Evolutionary conservation across 2,797 vertebrate genomes (phyloP), one percentile per base, ranked within the genome.

Genomic region (Arrhamphus sclerolepis): DNA sequence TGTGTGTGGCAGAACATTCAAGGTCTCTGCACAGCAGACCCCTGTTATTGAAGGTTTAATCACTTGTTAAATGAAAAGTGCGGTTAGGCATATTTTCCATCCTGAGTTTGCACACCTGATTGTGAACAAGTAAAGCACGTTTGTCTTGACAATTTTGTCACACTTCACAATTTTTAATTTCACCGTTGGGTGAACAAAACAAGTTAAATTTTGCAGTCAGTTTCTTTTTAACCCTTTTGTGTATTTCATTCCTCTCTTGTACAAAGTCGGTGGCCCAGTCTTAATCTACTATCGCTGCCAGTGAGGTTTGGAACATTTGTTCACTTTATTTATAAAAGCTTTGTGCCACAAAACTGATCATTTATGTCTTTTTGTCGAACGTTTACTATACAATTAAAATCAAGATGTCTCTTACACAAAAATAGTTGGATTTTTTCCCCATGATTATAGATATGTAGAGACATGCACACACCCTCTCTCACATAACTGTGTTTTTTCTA

Each of bases 141-240:
- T 61, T 55, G 65, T 72, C 73, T 55, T 72, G 81, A 70, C 67
- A 82, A 52, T 76, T 82, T 81, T 78, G 74, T 71, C 77, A 89
- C 78, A 84, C 73, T 62, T 62, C 13, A 20, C 56, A 59, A 66
- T 79, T 84, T 46, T 87, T 85, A 89, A 91, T 91, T 89, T 90
- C 87, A 84, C 83, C 54, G 80, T 78, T 78, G 83, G 83, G 47
- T 86, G 83, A 84, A 63, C 86, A 79, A 61, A 29, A 53, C 6
- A 31, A 76, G 77, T 39, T 55, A 53, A 57, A 73, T 85, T 70
- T 70, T 51, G 66, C 52, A 42, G 54, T 34, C 19, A 1, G 55
- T 56, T 51, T 69, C 51, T 56, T 40, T 55, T 56, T 38, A 56
- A 64, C 39, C 42, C 38, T 34, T 55, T 52, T 19, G 43, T 51